Base-by-base conservation (phyloP, 1,140 invertebrate species). In the Conus betulinus region DNA sequence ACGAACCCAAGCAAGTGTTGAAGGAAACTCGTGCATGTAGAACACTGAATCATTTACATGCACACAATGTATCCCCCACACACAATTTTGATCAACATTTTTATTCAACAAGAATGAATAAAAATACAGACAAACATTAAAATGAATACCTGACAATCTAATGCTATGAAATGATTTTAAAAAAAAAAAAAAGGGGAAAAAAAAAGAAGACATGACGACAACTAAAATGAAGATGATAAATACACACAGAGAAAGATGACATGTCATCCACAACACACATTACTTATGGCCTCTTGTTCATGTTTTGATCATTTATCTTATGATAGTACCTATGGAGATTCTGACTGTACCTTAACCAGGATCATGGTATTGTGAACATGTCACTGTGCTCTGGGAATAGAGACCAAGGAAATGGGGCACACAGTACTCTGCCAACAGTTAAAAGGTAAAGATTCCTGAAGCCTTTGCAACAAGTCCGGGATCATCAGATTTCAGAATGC, bases 41-140 rank as follows among this genome's bases (percentile, higher is more conserved):
- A 39, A 39, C 3, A 39, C 39, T 39, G 39, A 39, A 39, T 39
- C 39, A 39, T 39, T 39, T 39, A 39, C 39, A 39, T 39, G 39
- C 39, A 39, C 39, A 39, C 39, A 39, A 39, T 39, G 39, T 39
- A 39, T 39, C 39, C 39, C 39, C 0, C 39, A 39, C 39, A 39
- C 39, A 39, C 39, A 39, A 39, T 71, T 71, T n/a, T 7, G 6
- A 71, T 71, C 20, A 71, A 23, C 23, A n/a, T 71, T 71, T 71
- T 71, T 71, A 71, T 71, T 71, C 67, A 71, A 71, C 67, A 71
- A 71, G 67, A 71, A 71, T 71, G 67, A n/a, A 71, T 71, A n/a
- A 71, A 71, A 71, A 71, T 23, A 0, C 23, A 13, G 67, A 71
- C 67, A 71, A 11, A 63, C 20, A 7, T 71, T 20, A 71, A 71